These are phyloP conservation scores for Petrocephalus schoutedeni DNA, from an alignment of 2,797 vertebrate species.

Conservation along the genomic window DNA sequence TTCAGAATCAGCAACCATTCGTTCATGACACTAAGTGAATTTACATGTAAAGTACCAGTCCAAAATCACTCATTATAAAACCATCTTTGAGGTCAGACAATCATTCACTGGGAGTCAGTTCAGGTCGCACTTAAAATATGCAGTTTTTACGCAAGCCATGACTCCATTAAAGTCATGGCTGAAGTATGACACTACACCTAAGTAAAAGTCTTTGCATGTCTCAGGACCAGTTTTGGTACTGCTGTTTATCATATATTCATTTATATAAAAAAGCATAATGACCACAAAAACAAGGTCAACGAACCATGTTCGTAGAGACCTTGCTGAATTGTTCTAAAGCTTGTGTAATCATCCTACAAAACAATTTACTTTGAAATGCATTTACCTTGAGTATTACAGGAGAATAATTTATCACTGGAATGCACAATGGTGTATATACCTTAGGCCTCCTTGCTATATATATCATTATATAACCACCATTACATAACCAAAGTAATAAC, in stretches of 20 bases:
- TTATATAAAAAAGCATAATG: neutral
- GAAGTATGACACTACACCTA: neutral
- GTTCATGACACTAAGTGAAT: neutral
- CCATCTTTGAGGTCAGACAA: neutral
- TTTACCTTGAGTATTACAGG: neutral
- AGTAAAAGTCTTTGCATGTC: neutral
- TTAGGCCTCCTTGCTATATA: neutral
- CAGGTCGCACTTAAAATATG: neutral
- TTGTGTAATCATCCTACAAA: neutral
- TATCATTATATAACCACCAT: neutral
- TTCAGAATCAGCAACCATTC: neutral
- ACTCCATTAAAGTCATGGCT: neutral
- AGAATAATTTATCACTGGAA: neutral
- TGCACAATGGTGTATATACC: neutral
- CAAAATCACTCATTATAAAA: constrained; percentile 4
- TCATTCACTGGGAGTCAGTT: neutral
- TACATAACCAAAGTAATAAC: neutral
- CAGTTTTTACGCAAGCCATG: neutral
- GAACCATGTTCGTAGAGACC: neutral
- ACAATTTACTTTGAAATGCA: neutral
- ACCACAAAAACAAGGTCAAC: neutral
- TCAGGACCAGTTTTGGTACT: neutral
- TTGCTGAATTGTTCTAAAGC: neutral
- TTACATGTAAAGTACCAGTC: neutral
- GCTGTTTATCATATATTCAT: neutral